Conservation (phyloP, 2,888 invertebrate genomes). For the Steinernema scapterisci region DNA sequence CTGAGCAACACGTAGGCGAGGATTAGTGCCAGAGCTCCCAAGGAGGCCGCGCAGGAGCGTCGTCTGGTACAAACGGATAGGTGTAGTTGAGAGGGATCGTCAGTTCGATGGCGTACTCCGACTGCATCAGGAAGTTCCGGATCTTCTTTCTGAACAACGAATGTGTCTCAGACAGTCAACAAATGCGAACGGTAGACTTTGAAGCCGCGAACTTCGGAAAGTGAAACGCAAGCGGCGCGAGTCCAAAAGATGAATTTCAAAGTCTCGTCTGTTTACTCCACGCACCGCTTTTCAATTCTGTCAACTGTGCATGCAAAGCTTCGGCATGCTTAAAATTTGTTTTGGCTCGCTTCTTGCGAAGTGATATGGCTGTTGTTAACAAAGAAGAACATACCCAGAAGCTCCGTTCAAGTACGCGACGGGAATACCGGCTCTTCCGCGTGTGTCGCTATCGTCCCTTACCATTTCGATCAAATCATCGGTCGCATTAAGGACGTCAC, state of each 20-base stretch:
- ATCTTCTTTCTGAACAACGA: constrained; percentile 25
- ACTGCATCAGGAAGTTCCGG: background rate
- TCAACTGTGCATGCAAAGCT: too few species aligned
- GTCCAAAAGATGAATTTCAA: too few species aligned
- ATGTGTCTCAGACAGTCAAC: too few species aligned
- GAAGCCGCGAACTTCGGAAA: too few species aligned
- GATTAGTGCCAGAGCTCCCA: constrained; percentile 19
- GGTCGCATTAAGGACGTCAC: background rate
- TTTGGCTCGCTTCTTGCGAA: too few species aligned
- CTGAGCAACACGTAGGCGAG: background rate
- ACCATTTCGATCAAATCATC: constrained; percentile 21
- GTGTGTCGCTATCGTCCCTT: background rate
- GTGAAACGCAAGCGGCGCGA: too few species aligned
- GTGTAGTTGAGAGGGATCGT: constrained; percentile 24
- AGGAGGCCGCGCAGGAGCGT: constrained; percentile 5
- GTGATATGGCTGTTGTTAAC: too few species aligned
- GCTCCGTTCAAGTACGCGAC: constrained; percentile 16
- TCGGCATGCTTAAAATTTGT: too few species aligned
- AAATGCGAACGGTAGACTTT: too few species aligned
- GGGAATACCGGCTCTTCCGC: background rate
- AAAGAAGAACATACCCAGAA: constrained; percentile 2
- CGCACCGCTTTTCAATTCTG: too few species aligned
- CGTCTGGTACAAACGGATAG: constrained; percentile 4
- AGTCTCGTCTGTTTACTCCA: too few species aligned
- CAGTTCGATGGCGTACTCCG: constrained; percentile 6